Percentiles rank a stretch among this genome's conserved stretches.
These are phyloP conservation scores for Bovichtus variegatus DNA, from an alignment of 2,797 vertebrate species.

Conservation along the genomic window DNA sequence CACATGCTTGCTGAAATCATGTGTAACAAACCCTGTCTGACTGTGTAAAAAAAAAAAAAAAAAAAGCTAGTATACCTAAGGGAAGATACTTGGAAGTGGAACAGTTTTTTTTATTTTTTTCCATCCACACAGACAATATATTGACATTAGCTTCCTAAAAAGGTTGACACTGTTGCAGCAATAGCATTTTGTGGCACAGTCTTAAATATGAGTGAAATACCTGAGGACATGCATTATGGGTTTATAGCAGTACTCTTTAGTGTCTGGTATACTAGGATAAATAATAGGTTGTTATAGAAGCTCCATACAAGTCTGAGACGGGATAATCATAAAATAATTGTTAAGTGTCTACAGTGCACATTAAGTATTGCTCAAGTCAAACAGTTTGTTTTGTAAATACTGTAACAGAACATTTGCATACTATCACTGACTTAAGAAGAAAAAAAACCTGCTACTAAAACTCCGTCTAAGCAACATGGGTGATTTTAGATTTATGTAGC, in stretches of 20 bases:
- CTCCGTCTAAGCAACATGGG: constrained; percentile 23
- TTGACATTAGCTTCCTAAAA: neutral
- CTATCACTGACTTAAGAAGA: constrained; percentile 12
- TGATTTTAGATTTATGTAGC: constrained; percentile 31
- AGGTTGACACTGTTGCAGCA: neutral
- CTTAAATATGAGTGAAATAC: constrained; percentile 14
- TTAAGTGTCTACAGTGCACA: constrained; percentile 15
- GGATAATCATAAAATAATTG: constrained; percentile 26
- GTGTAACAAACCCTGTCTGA: neutral
- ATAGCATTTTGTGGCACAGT: neutral
- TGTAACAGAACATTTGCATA: constrained; percentile 31
- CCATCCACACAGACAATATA: neutral
- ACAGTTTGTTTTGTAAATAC: constrained; percentile 31
- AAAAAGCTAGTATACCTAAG: neutral
- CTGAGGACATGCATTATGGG: constrained; percentile 6
- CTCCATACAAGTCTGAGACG: neutral
- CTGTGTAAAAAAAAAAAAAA: neutral
- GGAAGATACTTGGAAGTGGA: neutral
- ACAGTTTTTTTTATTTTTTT: neutral
- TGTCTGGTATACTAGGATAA: constrained; percentile 20
- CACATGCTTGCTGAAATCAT: neutral
- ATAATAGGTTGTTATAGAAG: constrained; percentile 6
- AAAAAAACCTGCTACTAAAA: constrained; percentile 27
- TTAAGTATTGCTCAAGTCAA: constrained; percentile 18
- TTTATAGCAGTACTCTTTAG: constrained; percentile 21